Conservation (phyloP, 1,140 invertebrate genomes). For the Tenebrio molitor region DNA sequence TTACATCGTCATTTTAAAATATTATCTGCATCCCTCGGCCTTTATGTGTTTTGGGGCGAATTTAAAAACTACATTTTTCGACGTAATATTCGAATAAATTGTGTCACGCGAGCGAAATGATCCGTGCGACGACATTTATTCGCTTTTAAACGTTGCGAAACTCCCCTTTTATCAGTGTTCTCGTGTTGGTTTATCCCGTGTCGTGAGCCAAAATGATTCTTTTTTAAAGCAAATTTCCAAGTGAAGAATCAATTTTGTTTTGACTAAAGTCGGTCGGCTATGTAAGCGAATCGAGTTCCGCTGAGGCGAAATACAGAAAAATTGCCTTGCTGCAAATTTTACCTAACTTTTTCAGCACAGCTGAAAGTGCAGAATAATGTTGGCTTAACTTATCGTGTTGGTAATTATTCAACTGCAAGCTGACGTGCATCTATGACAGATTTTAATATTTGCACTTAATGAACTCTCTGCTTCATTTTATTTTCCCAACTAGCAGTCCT, state of each 20-base stretch:
- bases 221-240: not conserved
- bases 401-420: too few species aligned
- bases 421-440: too few species aligned
- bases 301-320: not conserved
- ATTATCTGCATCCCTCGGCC: not conserved
- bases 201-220: not conserved
- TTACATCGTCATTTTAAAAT: not conserved
- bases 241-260: not conserved
- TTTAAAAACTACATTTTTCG: not conserved
- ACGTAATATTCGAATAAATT: slow-evolving; percentile 2
- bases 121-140: slow-evolving; percentile 24
- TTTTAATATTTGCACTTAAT: too few species aligned
- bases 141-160: slow-evolving; percentile 19
- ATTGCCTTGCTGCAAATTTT: too few species aligned
- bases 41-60: not conserved
- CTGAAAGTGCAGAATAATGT: too few species aligned
- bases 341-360: too few species aligned
- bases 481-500: too few species aligned
- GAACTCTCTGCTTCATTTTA: too few species aligned
- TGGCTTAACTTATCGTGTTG: too few species aligned
- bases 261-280: not conserved
- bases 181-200: not conserved
- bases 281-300: not conserved
- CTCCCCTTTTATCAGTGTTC: slow-evolving; percentile 16
- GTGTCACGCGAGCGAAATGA: slow-evolving; percentile 9